Conservation (phyloP, 2,888 invertebrate species). For the Oscheius onirici region DNA sequence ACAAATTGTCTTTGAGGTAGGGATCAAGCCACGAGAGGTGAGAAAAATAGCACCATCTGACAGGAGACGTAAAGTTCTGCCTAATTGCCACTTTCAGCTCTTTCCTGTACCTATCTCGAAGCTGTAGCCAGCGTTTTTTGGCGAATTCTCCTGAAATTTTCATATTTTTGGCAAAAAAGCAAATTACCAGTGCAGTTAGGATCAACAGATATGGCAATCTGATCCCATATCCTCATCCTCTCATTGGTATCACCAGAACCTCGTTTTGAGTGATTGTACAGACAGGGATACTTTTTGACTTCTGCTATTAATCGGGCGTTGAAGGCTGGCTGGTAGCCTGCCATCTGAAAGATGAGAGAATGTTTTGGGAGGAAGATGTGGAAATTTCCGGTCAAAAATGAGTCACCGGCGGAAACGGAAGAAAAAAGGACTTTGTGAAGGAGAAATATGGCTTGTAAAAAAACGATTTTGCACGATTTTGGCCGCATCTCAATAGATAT, state of each 20-base stretch:
- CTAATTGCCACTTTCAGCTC: constrained; percentile 65
- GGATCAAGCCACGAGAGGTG: constrained; percentile 68
- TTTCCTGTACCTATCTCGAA: constrained; percentile 68
- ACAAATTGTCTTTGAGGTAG: constrained; percentile 62
- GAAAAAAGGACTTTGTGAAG: no score
- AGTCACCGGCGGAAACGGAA: background rate
- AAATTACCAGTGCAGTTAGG: constrained; percentile 56
- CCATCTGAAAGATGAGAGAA: constrained; percentile 11
- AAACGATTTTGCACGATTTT: no score
- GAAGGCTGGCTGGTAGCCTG: constrained; percentile 60
- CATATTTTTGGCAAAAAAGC: background rate
- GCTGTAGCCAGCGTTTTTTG: constrained; percentile 68
- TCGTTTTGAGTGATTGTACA: constrained; percentile 69
- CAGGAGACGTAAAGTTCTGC: constrained; percentile 51
- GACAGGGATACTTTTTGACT: constrained; percentile 64
- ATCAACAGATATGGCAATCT: constrained; percentile 66
- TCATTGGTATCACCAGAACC: constrained; percentile 59
- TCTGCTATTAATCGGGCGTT: constrained; percentile 67
- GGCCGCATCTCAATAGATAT: no score
- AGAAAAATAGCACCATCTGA: constrained; percentile 63
- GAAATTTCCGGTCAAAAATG: background rate
- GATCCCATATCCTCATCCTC: constrained; percentile 66
- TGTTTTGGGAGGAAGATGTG: background rate
- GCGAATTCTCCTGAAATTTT: constrained; percentile 65
- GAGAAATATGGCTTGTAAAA: no score